These are phyloP conservation scores for Typhlichthys eigenmanni DNA, from an alignment of 2,797 vertebrate species.

Conservation along the genomic window DNA sequence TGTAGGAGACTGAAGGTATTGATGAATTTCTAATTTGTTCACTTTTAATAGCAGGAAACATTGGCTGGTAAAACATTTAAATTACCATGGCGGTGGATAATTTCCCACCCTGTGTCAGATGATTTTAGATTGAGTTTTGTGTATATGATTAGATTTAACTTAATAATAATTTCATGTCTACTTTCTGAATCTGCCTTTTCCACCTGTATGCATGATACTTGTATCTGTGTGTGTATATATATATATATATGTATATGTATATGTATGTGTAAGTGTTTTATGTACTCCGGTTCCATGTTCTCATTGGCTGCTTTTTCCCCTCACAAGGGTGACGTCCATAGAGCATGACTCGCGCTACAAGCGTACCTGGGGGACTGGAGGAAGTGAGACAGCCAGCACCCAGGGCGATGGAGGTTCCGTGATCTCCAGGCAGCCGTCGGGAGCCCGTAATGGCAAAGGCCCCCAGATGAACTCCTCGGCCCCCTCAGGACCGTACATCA, in stretches of 20 bases:
- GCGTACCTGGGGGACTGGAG: constrained; percentile 83
- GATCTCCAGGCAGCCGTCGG: constrained; percentile 85
- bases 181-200: background rate
- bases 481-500: constrained; percentile 86
- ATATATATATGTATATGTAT: no score
- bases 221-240: no score
- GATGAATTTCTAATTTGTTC: no score
- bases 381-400: constrained; percentile 37
- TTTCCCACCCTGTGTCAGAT: no score
- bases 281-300: background rate
- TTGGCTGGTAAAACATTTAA: no score
- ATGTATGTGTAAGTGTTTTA: no score
- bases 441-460: constrained; percentile 73
- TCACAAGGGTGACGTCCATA: constrained; percentile 86
- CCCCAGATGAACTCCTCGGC: constrained; percentile 56
- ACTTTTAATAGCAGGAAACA: no score
- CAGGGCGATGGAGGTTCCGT: constrained; percentile 54
- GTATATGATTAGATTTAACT: background rate
- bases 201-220: background rate
- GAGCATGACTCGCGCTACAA: constrained; percentile 88
- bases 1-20: no score
- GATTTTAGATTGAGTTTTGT: no score
- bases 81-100: no score
- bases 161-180: no score
- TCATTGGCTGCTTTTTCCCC: constrained; percentile 6